Evolutionary conservation across 2,888 invertebrate genomes (phyloP).

Genomic region (Stenodema calcarata): DNA sequence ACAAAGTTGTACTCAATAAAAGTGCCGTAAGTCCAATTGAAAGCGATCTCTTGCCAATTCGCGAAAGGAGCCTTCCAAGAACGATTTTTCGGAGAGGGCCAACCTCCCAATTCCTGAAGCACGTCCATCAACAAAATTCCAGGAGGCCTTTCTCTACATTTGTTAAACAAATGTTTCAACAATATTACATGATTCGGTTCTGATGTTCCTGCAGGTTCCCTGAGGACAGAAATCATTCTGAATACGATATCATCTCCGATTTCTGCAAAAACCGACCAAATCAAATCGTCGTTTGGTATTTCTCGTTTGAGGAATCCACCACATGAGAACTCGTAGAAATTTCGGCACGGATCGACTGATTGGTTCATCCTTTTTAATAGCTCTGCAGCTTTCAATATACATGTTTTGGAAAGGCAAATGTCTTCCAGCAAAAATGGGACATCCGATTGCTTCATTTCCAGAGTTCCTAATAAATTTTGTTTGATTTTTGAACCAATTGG

Average conservation of each 20-base stretch:
- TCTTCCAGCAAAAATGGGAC: neutral
- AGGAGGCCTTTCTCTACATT: neutral
- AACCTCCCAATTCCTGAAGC: neutral
- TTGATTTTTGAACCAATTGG: neutral
- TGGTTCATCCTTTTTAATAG: neutral
- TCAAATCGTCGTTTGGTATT: neutral
- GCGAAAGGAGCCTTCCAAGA: neutral
- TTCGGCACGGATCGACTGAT: neutral
- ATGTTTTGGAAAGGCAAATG: neutral
- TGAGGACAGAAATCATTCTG: neutral
- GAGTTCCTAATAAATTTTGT: neutral
- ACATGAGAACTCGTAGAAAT: constrained; percentile 21
- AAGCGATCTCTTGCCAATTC: neutral
- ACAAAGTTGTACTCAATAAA: neutral
- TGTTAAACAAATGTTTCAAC: neutral
- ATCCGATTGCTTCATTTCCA: neutral
- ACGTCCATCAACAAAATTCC: neutral
- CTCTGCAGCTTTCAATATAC: constrained; percentile 14
- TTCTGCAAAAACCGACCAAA: neutral
- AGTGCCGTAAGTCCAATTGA: constrained; percentile 3
- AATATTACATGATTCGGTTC: neutral
- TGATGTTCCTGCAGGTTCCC: neutral
- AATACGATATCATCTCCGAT: neutral
- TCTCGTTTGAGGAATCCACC: neutral
- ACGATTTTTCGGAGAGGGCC: neutral